A percentile compares a stretch with the other conserved stretches of the same genome.
phyloP scores from a whole-genome alignment of 1,140 invertebrate genomes.

The Oncopeltus fasciatus region DNA sequence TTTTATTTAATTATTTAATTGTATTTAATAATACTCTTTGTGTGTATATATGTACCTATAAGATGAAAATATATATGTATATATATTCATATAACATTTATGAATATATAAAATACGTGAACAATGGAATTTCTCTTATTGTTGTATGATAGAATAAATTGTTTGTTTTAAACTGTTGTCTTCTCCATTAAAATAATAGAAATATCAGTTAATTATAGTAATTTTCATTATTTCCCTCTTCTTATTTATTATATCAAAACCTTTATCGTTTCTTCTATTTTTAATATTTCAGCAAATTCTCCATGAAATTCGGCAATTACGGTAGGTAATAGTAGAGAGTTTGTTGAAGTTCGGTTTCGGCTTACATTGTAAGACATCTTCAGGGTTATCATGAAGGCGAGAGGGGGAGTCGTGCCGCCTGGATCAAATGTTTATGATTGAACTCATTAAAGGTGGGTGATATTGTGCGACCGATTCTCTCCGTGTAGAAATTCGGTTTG shows the following conservation, averaged over 20 bases:
- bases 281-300: no score
- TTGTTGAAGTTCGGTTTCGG: no score
- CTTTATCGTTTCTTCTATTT: no score
- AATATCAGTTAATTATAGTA: conserved; percentile 17
- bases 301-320: not conserved
- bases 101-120: conserved; percentile 16
- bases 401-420: no score
- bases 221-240: conserved; percentile 1
- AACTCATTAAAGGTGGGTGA: not conserved
- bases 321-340: no score
- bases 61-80: conserved; percentile 17
- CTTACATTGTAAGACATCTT: no score
- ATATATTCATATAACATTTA: conserved; percentile 18
- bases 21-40: conserved; percentile 18
- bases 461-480: not conserved
- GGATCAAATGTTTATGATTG: no score
- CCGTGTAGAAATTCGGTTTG: not conserved
- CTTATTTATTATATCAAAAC: not conserved
- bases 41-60: conserved; percentile 20
- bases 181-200: conserved; percentile 19
- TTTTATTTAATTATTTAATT: no score
- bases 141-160: conserved; percentile 21
- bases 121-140: conserved; percentile 20
- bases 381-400: no score
- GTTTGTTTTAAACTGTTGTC: conserved; percentile 20